Conservation (phyloP, 2,113 vertebrate genomes). For the Chitala chitala region DNA sequence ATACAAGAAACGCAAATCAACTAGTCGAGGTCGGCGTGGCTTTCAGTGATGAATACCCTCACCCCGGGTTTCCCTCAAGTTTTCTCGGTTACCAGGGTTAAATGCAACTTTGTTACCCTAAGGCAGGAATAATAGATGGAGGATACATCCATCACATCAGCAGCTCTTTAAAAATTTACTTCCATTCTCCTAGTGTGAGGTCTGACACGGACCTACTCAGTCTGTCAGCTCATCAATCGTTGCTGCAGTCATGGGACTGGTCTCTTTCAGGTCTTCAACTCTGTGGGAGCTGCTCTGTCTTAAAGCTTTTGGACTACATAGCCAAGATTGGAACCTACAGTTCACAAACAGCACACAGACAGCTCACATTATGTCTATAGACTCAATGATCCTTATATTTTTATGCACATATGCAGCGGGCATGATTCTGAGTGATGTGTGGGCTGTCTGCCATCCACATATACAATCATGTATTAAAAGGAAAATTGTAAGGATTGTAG, state of each 20-base stretch:
- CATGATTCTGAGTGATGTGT: no score
- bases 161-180: conserved; percentile 46
- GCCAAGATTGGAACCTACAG: no score
- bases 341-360: no score
- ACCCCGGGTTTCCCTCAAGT: conserved; percentile 35
- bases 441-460: no score
- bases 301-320: no score
- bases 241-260: neutral
- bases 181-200: conserved; percentile 13
- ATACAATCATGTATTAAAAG: no score
- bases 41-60: conserved; percentile 42
- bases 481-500: no score
- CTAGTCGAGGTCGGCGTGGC: conserved; percentile 9
- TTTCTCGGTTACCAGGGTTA: conserved; percentile 37
- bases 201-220: conserved; percentile 28
- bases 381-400: no score
- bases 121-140: conserved; percentile 35
- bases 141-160: conserved; percentile 42
- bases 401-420: no score
- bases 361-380: no score
- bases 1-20: conserved; percentile 24
- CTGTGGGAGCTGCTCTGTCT: neutral
- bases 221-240: conserved; percentile 18
- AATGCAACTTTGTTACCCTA: conserved; percentile 43
- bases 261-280: neutral